These are phyloP conservation scores for Neogale vison DNA, from an alignment of 2,113 vertebrate genomes.

Conservation along the genomic window DNA sequence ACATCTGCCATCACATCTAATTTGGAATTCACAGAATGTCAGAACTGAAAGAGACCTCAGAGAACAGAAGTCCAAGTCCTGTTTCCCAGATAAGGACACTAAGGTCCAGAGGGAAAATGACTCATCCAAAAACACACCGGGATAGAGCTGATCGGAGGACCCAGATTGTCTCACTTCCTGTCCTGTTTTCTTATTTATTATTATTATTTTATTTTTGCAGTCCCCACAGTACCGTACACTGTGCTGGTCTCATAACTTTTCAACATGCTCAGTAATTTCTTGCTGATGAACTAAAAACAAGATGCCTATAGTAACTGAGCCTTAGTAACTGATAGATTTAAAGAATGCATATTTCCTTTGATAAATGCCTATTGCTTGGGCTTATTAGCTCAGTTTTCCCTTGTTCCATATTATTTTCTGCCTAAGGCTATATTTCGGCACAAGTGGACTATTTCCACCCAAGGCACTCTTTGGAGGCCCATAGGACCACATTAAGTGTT, in stretches of 20 bases:
- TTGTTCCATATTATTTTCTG: background rate
- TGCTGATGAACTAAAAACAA: background rate
- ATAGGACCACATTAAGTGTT: background rate
- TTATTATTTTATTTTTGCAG: background rate
- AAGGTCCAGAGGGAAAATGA: background rate
- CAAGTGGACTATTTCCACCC: background rate
- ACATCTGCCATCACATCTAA: background rate
- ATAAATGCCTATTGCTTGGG: background rate
- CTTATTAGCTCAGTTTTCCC: background rate
- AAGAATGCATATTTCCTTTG: background rate
- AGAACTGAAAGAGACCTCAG: background rate
- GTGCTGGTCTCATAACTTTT: background rate
- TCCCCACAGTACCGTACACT: background rate
- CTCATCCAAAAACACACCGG: background rate
- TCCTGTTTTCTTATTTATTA: background rate
- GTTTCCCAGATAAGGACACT: background rate
- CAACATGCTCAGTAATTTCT: background rate
- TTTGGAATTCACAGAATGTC: slow-evolving; percentile 3
- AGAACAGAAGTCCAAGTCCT: slow-evolving; percentile 27
- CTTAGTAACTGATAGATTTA: background rate
- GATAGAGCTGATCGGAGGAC: background rate
- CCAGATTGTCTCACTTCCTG: background rate
- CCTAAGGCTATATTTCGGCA: background rate
- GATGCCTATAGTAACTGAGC: background rate
- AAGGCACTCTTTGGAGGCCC: background rate